Base-by-base conservation (phyloP, 1,140 invertebrate genomes). In the Apis florea region DNA sequence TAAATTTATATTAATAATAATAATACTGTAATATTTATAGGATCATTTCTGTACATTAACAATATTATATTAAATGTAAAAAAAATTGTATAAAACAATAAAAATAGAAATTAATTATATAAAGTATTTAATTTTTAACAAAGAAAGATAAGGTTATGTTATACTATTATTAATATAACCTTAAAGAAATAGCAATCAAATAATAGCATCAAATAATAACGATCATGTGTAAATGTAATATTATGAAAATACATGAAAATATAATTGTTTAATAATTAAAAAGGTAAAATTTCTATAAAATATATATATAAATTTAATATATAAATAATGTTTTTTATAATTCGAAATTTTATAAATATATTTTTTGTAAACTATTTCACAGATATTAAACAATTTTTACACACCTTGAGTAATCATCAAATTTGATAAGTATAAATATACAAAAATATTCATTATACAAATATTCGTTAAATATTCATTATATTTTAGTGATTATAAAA, bases 371-470 rank as follows among this genome's bases (percentile, higher is more conserved):
- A n/a, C 4, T 75, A 63, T 76, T 87, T 74, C 6, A 6, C 49
- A 91, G 89, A 91, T 91, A 90, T n/a, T 87, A n/a, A 80, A 89
- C 83, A 90, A 51, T 80, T 91, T 92, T 83, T 89, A 21, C 31
- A 83, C 90, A 54, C 89, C 88, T 51, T 90, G 89, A 6, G 89
- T 85, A 83, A 51, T 19, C 64, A 6, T 70, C 72, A 66, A 53
- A 84, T 81, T 31, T 24, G 19, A 89, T 91, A 87, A 84, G 76
- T 78, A 79, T 82, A 54, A 40, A 6, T 40, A 26, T 53, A 9
- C 11, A 68, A 64, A 64, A 24, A 49, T 66, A 1, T 59, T n/a
- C 2, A 40, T 40, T 40, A 40, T 40, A 40, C 31, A 40, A 40
- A 40, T 6, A 40, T 40, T 0, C 4, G 6, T 40, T 40, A 40